Evolutionary conservation across 2,797 vertebrate genomes (phyloP).

Genomic region (Anguilla obscura): DNA sequence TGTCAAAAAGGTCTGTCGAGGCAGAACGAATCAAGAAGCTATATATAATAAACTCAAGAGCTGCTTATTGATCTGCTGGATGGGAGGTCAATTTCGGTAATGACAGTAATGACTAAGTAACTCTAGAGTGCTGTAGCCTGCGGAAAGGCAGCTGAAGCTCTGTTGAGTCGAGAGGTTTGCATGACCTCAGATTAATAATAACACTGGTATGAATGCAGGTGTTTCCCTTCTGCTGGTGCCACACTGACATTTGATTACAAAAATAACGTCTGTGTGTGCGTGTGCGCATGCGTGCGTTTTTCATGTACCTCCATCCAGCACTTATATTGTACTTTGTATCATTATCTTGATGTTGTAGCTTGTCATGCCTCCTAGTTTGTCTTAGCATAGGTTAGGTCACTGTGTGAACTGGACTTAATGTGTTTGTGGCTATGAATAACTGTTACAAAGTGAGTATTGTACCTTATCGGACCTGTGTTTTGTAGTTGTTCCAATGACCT

Average conservation of each 20-base stretch:
- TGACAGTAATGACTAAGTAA: background rate
- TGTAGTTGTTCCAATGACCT: too few relatives aligned
- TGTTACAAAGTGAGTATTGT: background rate
- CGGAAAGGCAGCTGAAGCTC: background rate
- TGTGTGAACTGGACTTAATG: too few relatives aligned
- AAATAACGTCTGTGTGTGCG: background rate
- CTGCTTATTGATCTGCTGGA: background rate
- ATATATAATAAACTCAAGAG: background rate
- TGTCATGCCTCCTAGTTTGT: too few relatives aligned
- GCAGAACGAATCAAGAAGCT: background rate
- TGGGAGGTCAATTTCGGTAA: background rate
- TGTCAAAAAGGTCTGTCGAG: background rate
- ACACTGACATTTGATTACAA: background rate
- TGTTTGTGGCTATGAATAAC: too few relatives aligned
- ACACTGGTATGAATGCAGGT: background rate
- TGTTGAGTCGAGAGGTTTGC: background rate
- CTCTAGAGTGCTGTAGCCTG: background rate
- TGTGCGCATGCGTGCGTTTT: too few relatives aligned
- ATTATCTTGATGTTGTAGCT: too few relatives aligned
- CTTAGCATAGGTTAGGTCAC: too few relatives aligned
- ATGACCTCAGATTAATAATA: slow-evolving; percentile 9
- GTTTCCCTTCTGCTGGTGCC: background rate
- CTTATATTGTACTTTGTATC: too few relatives aligned
- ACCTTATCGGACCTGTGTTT: too few relatives aligned
- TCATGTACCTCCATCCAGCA: too few relatives aligned